These are phyloP conservation scores for Myioborus miniatus DNA, from an alignment of 2,797 vertebrate species.

Conservation along the genomic window DNA sequence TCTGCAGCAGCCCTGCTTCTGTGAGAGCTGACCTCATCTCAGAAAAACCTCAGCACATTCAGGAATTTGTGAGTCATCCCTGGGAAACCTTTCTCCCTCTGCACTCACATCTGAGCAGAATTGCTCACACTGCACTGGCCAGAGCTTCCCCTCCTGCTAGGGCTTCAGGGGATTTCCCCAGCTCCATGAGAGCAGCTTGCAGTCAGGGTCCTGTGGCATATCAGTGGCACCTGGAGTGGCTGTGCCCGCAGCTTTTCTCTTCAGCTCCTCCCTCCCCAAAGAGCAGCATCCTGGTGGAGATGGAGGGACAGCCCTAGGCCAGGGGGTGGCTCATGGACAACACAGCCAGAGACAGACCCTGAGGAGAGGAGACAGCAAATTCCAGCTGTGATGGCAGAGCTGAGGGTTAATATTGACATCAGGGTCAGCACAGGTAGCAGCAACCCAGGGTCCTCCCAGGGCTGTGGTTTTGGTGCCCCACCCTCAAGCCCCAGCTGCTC, in stretches of 20 bases:
- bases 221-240: background rate
- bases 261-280: background rate
- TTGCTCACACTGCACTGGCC: background rate
- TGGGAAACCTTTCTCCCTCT: background rate
- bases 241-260: background rate
- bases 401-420: background rate
- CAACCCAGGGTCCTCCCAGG: background rate
- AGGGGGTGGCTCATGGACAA: background rate
- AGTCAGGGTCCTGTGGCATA: background rate
- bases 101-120: background rate
- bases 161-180: background rate
- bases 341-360: background rate
- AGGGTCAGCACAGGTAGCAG: background rate
- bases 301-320: background rate
- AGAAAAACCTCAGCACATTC: slow-evolving; percentile 24
- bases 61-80: slow-evolving; percentile 60
- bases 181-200: background rate
- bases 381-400: background rate
- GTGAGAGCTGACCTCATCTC: slow-evolving; percentile 48
- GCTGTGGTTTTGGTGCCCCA: background rate
- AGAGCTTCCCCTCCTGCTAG: background rate
- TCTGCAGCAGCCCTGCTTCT: background rate
- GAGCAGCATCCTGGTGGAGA: background rate
- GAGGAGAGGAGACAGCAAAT: background rate
- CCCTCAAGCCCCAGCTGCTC: background rate